phyloP scores from a whole-genome alignment of 2,888 invertebrate species.

The Slavum lentiscoides region DNA sequence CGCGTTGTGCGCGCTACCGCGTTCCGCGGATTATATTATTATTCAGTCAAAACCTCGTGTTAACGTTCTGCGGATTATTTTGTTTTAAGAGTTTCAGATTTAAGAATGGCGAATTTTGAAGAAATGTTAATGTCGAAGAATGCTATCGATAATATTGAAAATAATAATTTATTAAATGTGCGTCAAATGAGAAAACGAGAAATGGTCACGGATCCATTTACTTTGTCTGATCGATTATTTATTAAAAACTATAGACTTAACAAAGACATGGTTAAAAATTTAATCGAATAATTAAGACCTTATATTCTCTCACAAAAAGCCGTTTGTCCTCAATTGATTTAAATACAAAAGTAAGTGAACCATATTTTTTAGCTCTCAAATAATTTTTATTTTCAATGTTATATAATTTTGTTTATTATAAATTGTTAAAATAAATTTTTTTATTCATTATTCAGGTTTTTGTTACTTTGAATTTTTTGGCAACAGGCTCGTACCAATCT shows the following conservation, averaged over 20 bases:
- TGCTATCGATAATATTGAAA: not conserved
- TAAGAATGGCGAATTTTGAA: slow-evolving; percentile 4
- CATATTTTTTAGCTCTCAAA: not conserved
- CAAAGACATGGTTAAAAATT: not conserved
- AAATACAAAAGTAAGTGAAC: slow-evolving; percentile 8
- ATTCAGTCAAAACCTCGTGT: too few species aligned
- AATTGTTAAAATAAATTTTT: too few species aligned
- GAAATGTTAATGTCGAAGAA: slow-evolving; percentile 22
- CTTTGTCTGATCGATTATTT: slow-evolving; percentile 7
- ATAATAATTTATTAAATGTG: not conserved
- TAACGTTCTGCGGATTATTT: too few species aligned
- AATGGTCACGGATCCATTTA: not conserved
- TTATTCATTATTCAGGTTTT: not conserved
- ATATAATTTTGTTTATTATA: not conserved
- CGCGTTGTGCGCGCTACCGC: too few species aligned
- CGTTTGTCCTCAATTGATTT: slow-evolving; percentile 14
- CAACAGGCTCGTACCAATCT: slow-evolving; percentile 20
- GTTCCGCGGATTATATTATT: too few species aligned
- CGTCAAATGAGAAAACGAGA: not conserved
- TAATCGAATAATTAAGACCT: slow-evolving; percentile 2
- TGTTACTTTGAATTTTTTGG: slow-evolving; percentile 23
- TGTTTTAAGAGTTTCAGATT: too few species aligned
- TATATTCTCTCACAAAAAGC: not conserved
- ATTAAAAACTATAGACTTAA: slow-evolving; percentile 5
- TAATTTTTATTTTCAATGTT: not conserved